A percentile compares a stretch with the other conserved stretches of the same genome.
Evolutionary conservation across 2,113 vertebrate species (phyloP).

Genomic region (Antechinus stuartii): DNA sequence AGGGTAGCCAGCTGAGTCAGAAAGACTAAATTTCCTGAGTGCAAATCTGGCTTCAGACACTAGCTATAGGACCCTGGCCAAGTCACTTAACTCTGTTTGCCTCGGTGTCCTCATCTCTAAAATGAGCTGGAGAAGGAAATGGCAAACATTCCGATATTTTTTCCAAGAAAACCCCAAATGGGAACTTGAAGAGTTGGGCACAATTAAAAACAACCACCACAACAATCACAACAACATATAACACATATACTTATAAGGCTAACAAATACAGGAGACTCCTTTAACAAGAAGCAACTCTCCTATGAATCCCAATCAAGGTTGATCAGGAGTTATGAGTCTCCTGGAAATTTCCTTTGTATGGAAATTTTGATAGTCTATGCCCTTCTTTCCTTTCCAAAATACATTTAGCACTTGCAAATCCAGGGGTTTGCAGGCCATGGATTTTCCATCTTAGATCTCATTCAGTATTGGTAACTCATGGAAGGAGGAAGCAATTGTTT

Average conservation of each 20-base stretch:
- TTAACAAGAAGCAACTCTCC: not conserved
- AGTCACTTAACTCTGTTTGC: not conserved
- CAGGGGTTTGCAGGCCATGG: not conserved
- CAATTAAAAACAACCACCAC: not conserved
- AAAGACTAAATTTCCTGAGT: not conserved
- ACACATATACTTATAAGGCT: not conserved
- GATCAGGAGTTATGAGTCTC: too few species aligned
- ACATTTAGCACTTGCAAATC: not conserved
- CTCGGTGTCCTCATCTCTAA: not conserved
- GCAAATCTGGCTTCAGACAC: not conserved
- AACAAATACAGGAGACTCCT: not conserved
- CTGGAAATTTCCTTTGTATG: not conserved
- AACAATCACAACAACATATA: not conserved
- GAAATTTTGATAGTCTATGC: too few species aligned
- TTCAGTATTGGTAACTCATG: not conserved
- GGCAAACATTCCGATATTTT: not conserved
- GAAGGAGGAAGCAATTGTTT: not conserved
- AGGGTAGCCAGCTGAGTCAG: not conserved
- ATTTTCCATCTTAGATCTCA: not conserved
- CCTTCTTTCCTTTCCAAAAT: not conserved
- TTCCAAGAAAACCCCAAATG: not conserved
- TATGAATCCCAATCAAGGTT: not conserved
- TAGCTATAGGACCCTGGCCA: not conserved
- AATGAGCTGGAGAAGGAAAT: not conserved
- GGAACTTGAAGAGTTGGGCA: too few species aligned